Evolutionary conservation across 2,113 vertebrate genomes (phyloP).

Genomic region (Salvator merianae): DNA sequence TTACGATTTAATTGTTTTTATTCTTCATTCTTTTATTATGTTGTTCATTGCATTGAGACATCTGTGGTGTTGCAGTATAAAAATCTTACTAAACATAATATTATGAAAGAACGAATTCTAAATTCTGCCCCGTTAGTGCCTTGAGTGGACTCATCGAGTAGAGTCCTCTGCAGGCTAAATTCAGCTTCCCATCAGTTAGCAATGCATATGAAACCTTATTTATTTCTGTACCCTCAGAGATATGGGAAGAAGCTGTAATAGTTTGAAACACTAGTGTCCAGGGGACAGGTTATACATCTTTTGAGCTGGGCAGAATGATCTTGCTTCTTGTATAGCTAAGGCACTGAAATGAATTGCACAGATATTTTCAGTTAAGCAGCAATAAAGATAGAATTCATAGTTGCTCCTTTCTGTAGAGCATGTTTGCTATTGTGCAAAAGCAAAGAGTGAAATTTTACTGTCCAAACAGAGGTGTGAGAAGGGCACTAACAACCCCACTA

Average conservation of each 20-base stretch:
- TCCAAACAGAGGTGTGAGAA: fast-evolving
- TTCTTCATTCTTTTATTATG: no score
- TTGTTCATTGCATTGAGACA: no score
- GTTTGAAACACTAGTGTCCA: neutral
- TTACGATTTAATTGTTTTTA: no score
- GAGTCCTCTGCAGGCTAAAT: neutral
- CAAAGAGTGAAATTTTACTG: neutral
- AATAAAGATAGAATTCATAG: neutral
- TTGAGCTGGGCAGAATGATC: neutral
- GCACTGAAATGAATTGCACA: neutral
- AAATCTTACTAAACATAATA: neutral
- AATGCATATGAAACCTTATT: neutral
- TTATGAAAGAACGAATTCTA: neutral
- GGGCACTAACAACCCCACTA: neutral
- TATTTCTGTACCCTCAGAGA: neutral
- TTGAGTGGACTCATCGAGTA: neutral
- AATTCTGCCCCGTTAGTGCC: neutral
- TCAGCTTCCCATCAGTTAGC: neutral
- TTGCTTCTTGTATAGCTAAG: neutral
- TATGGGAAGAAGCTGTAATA: neutral
- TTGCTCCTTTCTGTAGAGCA: neutral
- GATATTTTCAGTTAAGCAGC: neutral
- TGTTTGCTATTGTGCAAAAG: neutral
- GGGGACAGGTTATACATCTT: neutral
- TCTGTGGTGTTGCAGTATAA: no score